phyloP scores from a whole-genome alignment of 35 echinoderm and acorn worm genomes.

The Anneissia japonica region DNA sequence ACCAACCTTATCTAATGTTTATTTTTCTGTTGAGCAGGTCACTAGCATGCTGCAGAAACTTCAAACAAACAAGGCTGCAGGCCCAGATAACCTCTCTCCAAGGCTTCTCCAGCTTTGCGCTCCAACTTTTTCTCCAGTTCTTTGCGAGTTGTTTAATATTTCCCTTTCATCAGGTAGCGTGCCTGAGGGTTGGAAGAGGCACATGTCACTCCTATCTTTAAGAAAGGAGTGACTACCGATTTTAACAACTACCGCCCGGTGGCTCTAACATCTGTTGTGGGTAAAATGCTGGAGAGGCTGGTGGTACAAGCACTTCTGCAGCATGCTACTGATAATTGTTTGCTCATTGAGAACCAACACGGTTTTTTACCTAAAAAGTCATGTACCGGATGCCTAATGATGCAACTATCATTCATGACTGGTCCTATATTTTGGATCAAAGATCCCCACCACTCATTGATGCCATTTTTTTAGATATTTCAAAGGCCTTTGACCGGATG shows the following conservation, averaged over 20 bases:
- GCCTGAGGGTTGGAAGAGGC: conserved; percentile 10
- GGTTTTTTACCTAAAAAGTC: neutral
- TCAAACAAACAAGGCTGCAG: neutral
- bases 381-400: neutral
- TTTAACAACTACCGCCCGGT: conserved; percentile 16
- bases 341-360: conserved; percentile 10
- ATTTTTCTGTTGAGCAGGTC: neutral
- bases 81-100: neutral
- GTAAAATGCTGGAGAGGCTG: conserved; percentile 12
- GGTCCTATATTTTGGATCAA: neutral
- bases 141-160: neutral
- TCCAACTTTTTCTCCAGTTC: neutral
- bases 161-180: conserved; percentile 4
- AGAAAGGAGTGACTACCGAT: conserved; percentile 6
- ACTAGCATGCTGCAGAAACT: neutral
- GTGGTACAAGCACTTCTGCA: neutral
- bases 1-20: neutral
- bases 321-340: neutral
- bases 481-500: neutral
- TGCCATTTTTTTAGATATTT: neutral
- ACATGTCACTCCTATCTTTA: conserved; percentile 11
- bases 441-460: neutral
- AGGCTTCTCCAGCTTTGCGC: neutral
- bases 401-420: neutral
- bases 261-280: conserved; percentile 1